Percentiles rank a stretch among this genome's conserved stretches.
Conservation (phyloP, 2,797 vertebrate species). For the Phalloptychus januarius region DNA sequence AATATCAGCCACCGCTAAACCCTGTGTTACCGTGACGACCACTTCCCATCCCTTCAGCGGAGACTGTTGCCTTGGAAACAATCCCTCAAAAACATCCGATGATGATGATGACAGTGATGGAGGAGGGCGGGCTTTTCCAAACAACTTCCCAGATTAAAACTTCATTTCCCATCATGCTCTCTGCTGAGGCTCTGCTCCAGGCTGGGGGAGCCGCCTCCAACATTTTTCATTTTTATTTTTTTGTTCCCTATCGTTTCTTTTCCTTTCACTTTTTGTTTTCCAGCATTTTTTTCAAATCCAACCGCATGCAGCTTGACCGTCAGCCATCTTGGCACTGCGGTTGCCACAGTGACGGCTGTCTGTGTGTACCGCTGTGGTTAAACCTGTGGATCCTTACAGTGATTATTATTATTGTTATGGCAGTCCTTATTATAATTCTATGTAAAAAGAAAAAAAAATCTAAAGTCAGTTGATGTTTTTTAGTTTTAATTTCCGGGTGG, state of each 20-base stretch:
- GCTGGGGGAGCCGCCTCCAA: slow-evolving; percentile 47
- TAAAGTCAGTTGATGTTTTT: slow-evolving; percentile 58
- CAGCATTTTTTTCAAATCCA: slow-evolving; percentile 28
- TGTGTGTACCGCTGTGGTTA: slow-evolving; percentile 45
- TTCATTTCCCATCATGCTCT: slow-evolving; percentile 69
- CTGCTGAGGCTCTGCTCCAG: slow-evolving; percentile 40
- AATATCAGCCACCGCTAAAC: slow-evolving; percentile 51
- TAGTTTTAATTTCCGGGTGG: slow-evolving; percentile 22
- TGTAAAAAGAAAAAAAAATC: slow-evolving; percentile 50
- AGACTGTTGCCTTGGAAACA: slow-evolving; percentile 73
- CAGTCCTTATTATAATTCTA: slow-evolving; percentile 62
- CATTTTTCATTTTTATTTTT: slow-evolving; percentile 41
- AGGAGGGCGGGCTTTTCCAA: slow-evolving; percentile 37
- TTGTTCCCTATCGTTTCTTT: slow-evolving; percentile 17
- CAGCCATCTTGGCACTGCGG: slow-evolving; percentile 24
- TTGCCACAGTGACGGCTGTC: slow-evolving; percentile 17
- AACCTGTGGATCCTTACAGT: slow-evolving; percentile 71
- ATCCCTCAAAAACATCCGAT: slow-evolving; percentile 49
- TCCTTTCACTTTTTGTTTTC: slow-evolving; percentile 28
- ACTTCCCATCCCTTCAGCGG: slow-evolving; percentile 25
- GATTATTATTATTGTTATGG: slow-evolving; percentile 59
- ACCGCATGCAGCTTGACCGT: slow-evolving; percentile 22
- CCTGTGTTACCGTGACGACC: slow-evolving; percentile 49
- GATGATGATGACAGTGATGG: slow-evolving; percentile 41
- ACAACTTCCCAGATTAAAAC: slow-evolving; percentile 49